Percentiles rank a stretch among this genome's conserved stretches.
Evolutionary conservation across 2,888 invertebrate genomes (phyloP).

Genomic region (Mactromeris polynyma): DNA sequence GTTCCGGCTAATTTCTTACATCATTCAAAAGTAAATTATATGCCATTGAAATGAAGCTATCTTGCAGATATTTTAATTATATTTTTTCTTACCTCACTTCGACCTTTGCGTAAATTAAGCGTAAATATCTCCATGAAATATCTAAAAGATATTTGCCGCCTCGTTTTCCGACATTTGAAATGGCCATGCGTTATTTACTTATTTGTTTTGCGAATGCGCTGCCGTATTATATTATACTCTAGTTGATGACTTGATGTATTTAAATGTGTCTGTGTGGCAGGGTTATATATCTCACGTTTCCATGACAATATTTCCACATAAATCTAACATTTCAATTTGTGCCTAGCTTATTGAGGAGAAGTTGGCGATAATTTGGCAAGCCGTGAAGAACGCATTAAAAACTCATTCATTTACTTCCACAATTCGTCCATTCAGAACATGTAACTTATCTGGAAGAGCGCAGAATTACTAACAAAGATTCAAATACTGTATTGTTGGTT

Average conservation of each 20-base stretch:
- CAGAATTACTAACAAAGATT: too few relatives aligned
- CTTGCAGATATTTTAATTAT: conserved; percentile 55
- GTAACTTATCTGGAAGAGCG: too few relatives aligned
- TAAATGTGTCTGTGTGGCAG: not conserved
- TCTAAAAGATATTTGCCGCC: conserved; percentile 47
- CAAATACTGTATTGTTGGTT: too few relatives aligned
- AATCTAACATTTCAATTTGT: conserved; percentile 1
- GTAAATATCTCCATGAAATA: conserved; percentile 39
- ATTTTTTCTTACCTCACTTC: conserved; percentile 40
- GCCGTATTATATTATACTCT: not conserved
- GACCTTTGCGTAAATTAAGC: conserved; percentile 41
- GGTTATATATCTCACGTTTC: not conserved
- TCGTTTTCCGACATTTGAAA: conserved; percentile 39
- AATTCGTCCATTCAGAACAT: too few relatives aligned
- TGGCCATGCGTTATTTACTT: conserved; percentile 37
- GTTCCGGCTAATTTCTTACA: conserved; percentile 45
- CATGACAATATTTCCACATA: not conserved
- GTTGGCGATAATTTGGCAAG: not conserved
- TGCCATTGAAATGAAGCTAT: conserved; percentile 44
- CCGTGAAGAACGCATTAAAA: too few relatives aligned
- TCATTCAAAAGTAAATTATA: conserved; percentile 47
- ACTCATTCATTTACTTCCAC: too few relatives aligned
- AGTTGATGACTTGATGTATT: not conserved
- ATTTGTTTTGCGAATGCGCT: conserved; percentile 23
- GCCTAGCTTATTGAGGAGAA: not conserved